phyloP scores from a whole-genome alignment of 2,113 vertebrate species.

The Capricornis sumatraensis region DNA sequence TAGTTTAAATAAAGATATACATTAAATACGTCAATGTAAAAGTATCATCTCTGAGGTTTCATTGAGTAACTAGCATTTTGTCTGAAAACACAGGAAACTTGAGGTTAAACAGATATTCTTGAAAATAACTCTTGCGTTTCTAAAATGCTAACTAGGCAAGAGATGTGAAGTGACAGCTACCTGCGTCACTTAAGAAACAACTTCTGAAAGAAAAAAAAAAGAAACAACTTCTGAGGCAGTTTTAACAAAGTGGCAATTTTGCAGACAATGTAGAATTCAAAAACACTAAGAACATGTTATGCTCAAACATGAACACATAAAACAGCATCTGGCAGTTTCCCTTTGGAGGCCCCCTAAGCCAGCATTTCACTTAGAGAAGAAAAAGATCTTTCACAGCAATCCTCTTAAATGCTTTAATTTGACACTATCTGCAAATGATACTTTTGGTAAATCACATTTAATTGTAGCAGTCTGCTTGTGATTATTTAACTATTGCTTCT shows the following conservation, averaged over 20 bases:
- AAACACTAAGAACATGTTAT: constrained; percentile 33
- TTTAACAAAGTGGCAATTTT: constrained; percentile 48
- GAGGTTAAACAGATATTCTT: neutral
- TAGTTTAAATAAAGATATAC: neutral
- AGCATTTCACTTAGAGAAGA: constrained; percentile 49
- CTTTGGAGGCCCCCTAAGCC: neutral
- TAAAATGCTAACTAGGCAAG: neutral
- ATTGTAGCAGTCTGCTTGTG: constrained; percentile 52
- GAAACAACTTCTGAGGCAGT: neutral
- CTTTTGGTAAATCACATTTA: constrained; percentile 59
- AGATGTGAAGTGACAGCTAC: neutral
- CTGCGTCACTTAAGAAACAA: neutral
- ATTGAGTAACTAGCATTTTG: neutral
- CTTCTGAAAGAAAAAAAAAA: neutral
- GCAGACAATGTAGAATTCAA: constrained; percentile 40
- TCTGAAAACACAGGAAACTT: neutral
- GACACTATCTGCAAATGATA: constrained; percentile 66
- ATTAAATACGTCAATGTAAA: neutral
- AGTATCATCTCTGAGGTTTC: neutral
- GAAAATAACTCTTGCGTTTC: neutral
- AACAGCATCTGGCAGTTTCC: constrained; percentile 54
- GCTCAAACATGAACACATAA: constrained; percentile 49
- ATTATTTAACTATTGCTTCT: constrained; percentile 29
- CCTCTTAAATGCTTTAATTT: constrained; percentile 61
- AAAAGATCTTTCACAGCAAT: constrained; percentile 35